These are phyloP conservation scores for Notospermus geniculatus DNA, from an alignment of 1,140 invertebrate genomes.

Conservation along the genomic window DNA sequence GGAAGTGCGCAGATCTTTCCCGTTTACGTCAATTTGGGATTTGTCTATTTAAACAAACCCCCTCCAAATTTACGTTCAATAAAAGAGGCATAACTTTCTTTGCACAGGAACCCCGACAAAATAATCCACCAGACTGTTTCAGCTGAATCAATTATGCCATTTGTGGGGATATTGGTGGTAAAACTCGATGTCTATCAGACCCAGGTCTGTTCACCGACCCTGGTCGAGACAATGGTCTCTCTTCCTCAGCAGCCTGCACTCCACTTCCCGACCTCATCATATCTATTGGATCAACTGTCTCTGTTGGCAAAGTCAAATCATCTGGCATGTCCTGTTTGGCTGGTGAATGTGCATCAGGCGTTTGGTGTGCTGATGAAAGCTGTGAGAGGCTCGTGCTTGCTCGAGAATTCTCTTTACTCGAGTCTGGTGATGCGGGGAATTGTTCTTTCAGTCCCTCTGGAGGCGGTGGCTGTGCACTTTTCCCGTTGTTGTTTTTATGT, in stretches of 20 bases:
- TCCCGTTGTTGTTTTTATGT: no score
- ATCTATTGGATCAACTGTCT: constrained; percentile 10
- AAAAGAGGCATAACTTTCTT: no score
- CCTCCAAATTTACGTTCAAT: no score
- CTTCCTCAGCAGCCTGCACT: constrained; percentile 33
- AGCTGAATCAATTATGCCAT: no score
- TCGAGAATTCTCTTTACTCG: constrained; percentile 25
- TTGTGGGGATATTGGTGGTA: constrained; percentile 40
- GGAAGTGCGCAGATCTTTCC: no score
- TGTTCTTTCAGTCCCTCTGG: no score
- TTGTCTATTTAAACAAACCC: no score
- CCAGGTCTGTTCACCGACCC: constrained; percentile 28
- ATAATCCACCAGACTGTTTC: no score
- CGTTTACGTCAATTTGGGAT: no score
- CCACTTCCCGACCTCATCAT: constrained; percentile 21
- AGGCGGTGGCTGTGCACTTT: no score
- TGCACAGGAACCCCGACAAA: no score
- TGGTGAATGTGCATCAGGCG: not conserved
- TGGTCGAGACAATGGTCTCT: constrained; percentile 30
- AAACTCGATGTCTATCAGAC: constrained; percentile 43
- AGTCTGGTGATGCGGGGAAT: constrained; percentile 35
- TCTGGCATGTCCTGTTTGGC: not conserved
- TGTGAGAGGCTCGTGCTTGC: constrained; percentile 35
- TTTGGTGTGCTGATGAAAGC: constrained; percentile 34
- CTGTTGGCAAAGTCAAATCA: constrained; percentile 2